Evolutionary conservation across 1,140 invertebrate species (phyloP).

Genomic region (Druon quercuslanigerum): DNA sequence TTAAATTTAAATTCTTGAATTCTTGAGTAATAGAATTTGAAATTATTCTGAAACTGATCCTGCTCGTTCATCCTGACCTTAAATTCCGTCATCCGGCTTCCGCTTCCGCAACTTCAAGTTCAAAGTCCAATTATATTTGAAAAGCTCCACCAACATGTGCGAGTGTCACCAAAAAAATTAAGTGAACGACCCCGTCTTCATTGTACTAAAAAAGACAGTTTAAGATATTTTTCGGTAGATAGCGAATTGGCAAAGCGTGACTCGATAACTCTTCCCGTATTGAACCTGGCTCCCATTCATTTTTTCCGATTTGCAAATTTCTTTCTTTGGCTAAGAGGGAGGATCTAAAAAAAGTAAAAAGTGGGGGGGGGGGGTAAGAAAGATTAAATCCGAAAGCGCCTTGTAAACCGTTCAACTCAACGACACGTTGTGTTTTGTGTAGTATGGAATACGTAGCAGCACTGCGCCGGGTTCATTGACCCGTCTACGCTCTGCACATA

Average conservation of each 20-base stretch:
- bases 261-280: not conserved
- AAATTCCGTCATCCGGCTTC: too few relatives aligned
- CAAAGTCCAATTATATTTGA: constrained; percentile 51
- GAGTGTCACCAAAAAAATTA: too few relatives aligned
- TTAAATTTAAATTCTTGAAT: too few relatives aligned
- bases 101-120: too few relatives aligned
- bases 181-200: too few relatives aligned
- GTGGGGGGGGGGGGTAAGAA: constrained; percentile 16
- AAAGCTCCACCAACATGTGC: constrained; percentile 35
- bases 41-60: too few relatives aligned
- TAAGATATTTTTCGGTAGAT: too few relatives aligned
- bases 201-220: too few relatives aligned
- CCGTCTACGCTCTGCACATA: constrained; percentile 66
- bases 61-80: too few relatives aligned
- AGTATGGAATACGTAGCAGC: constrained; percentile 67
- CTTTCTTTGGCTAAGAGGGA: not conserved
- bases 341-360: constrained; percentile 21
- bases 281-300: constrained; percentile 5
- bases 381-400: constrained; percentile 64
- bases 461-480: constrained; percentile 68
- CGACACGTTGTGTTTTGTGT: constrained; percentile 65
- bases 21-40: too few relatives aligned
- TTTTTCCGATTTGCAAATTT: not conserved
- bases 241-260: too few relatives aligned
- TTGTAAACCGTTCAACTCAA: constrained; percentile 56